These are phyloP conservation scores for Pseudonaja textilis DNA, from an alignment of 2,113 vertebrate genomes.

Conservation along the genomic window DNA sequence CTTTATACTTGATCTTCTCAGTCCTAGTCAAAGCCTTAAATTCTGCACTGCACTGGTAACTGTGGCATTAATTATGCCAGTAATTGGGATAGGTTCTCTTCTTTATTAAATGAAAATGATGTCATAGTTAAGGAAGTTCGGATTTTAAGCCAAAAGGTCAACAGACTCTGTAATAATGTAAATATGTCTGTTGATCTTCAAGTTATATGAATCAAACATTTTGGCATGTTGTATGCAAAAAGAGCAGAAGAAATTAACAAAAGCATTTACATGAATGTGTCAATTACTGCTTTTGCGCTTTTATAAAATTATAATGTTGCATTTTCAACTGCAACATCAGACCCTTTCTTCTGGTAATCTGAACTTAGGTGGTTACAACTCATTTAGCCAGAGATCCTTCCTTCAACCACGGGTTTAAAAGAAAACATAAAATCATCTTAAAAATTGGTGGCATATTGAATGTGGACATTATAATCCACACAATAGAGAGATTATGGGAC, in stretches of 20 bases:
- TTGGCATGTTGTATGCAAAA: background rate
- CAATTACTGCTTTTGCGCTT: background rate
- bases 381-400: background rate
- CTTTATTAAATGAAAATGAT: background rate
- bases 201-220: background rate
- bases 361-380: background rate
- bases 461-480: background rate
- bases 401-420: background rate
- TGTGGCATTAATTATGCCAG: background rate
- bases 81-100: background rate
- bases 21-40: background rate
- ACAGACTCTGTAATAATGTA: background rate
- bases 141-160: background rate
- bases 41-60: background rate
- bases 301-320: background rate
- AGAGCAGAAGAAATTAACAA: background rate
- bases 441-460: background rate
- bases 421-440: background rate
- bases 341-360: background rate
- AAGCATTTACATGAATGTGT: background rate
- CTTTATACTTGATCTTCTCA: background rate
- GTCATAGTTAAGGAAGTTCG: background rate
- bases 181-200: background rate
- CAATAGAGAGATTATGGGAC: background rate
- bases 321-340: background rate